Conservation (phyloP, 2,113 vertebrate genomes). For the Leucopsar rothschildi region DNA sequence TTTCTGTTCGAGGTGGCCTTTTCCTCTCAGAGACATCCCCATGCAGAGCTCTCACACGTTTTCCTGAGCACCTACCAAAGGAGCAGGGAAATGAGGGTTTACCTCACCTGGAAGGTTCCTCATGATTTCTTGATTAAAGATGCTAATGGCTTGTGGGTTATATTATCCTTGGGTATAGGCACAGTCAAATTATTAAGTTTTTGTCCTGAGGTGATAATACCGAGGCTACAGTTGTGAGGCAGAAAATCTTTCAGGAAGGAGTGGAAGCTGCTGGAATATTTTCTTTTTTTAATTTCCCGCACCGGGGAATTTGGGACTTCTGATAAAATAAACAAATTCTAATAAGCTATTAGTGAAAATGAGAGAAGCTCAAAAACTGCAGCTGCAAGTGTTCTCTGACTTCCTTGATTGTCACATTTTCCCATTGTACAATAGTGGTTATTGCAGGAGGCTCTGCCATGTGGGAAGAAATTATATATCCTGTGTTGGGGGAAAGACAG, state of each 20-base stretch:
- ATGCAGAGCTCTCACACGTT: background rate
- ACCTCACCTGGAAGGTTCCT: background rate
- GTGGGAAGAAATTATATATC: background rate
- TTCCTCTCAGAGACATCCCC: background rate
- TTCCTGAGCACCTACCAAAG: background rate
- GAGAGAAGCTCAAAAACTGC: background rate
- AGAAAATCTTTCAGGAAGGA: background rate
- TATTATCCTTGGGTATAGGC: background rate
- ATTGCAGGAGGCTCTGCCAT: background rate
- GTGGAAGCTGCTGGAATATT: background rate
- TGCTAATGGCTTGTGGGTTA: background rate
- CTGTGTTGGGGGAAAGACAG: background rate
- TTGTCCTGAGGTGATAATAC: background rate
- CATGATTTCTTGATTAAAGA: background rate
- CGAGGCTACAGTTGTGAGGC: background rate
- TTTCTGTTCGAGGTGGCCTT: background rate
- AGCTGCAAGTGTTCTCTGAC: background rate
- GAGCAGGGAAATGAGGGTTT: background rate
- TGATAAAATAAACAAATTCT: background rate
- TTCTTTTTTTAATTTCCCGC: background rate
- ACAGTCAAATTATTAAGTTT: background rate
- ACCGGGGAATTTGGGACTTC: background rate
- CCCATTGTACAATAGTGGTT: background rate
- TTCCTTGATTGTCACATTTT: constrained; percentile 28
- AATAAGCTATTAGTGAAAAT: background rate